Base-by-base conservation (phyloP, 1,140 invertebrate genomes). In the Trichonephila clavipes region DNA sequence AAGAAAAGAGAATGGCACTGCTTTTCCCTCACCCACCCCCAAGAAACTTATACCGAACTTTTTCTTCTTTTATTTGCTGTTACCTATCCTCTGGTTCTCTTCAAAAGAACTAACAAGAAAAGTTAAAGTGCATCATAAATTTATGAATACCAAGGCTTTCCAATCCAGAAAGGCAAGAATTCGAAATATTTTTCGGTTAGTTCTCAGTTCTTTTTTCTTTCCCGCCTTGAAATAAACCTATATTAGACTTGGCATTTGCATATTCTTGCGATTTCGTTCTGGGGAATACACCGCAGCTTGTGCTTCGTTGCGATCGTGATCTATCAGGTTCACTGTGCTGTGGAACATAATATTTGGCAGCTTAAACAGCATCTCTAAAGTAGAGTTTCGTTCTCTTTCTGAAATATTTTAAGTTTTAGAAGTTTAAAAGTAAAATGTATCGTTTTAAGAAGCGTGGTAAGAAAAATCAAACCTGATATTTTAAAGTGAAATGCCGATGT, bases 121-220 rank as follows among this genome's bases (percentile, higher is more conserved):
- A 85, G 83, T 85, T 85, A 85, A 85, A 85, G 83, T 85, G 83
- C 83, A 85, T 85, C 83, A 85, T 85, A 85, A 85, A 85, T 85
- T 85, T 85, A 85, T 85, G 83, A 85, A 61, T 61, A 61, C 58
- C 83, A 12, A 18, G 12, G 28, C 16, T 34, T 34, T 51, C 51
- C 51, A 7, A 3, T 51, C 51, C 10, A 34, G 28, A 21, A 34
- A 34, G 40, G 28, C 24, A 77, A 77, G 72, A 77, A 77, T 77
- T 34, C 72, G 72, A 77, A 77, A 77, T 77, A 77, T 77, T 77
- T 77, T 34, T 77, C 18, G 72, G 72, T 77, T 77, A 77, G 34
- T 77, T 66, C 64, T 28, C 24, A 24, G 66, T n/a, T n/a, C 24
- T 69, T 69, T 24, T 69, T 69, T 69, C 66, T 69, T 77, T 40